Base-by-base conservation (phyloP, 2,888 invertebrate species). In the Falcaria lacertinaria region DNA sequence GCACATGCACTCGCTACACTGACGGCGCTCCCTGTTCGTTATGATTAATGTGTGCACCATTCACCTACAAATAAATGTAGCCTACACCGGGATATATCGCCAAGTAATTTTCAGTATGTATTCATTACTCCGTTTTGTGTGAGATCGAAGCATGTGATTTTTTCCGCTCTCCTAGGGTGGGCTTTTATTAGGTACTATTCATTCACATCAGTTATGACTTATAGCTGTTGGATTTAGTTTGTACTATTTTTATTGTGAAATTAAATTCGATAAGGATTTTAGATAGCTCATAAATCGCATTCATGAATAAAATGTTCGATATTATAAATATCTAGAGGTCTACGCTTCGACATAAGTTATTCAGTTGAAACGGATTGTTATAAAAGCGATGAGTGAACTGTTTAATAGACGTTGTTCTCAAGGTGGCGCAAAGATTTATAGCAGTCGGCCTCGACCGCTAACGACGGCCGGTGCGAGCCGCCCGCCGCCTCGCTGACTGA, bases 361-460 rank as follows among this genome's bases (percentile, higher is more conserved):
- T 35, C 42, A 43, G 47, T 50, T 52, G 47, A 47, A 52, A 48
- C 39, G 40, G 47, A 52, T 51, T 50, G 44, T 54, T 56, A 51
- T 58, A 57, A 57, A 62, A 64, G 60, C 64, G 60, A 72, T 76
- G 62, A 63, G 52, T 50, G 50, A 53, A 55, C 57, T 61, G 59
- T 69, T 65, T 63, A 64, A 60, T 59, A 51, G 63, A 60, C 14
- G 37, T 64, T 68, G 79, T 79, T 80, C 79, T 83, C 80, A 83
- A 86, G 87, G 85, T 82, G 79, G 69, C 64, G 64, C 52, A 47
- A 67, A 85, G 84, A 87, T 87, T 86, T 84, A 87, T 86, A 51
- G 77, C 64, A 57, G 61, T 62, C 71, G 78, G 82, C 73, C 71
- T 68, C 74, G 69, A 86, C 87, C 87, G 69, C 88, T 86, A 87